Percentiles rank a stretch among this genome's conserved stretches.
Evolutionary conservation across 1,140 invertebrate genomes (phyloP).

Genomic region (Pteromalus puparum): DNA sequence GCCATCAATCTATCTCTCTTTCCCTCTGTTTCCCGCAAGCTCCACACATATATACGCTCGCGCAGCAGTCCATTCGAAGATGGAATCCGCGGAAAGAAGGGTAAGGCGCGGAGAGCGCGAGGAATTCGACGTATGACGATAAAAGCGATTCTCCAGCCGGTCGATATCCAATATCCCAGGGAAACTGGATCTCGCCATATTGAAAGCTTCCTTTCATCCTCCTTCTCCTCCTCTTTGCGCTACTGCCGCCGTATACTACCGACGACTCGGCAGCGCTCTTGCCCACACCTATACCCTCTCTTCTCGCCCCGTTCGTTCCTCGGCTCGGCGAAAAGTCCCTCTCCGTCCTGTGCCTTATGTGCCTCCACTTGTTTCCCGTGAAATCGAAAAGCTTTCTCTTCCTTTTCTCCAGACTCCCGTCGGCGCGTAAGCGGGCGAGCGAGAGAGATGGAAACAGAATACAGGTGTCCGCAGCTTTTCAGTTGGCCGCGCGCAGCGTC

Average conservation of each 20-base stretch:
- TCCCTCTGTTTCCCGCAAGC: not conserved
- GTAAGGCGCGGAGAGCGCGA: not conserved
- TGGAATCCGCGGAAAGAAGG: constrained; percentile 29
- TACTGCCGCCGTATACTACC: not conserved
- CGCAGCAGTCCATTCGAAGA: constrained; percentile 8
- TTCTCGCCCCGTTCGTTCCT: too few relatives aligned
- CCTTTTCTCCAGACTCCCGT: not conserved
- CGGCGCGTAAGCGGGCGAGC: not conserved
- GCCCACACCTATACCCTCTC: not conserved
- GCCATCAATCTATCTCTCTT: constrained; percentile 5
- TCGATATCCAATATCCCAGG: constrained; percentile 48
- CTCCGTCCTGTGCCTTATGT: constrained; percentile 1
- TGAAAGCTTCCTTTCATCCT: constrained; percentile 44
- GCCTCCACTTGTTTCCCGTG: constrained; percentile 30
- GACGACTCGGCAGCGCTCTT: not conserved
- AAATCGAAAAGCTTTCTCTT: constrained; percentile 40
- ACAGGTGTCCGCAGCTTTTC: constrained; percentile 23
- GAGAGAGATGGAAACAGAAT: not conserved
- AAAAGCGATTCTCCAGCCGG: constrained; percentile 40
- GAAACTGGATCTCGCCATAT: constrained; percentile 47
- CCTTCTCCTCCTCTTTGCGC: not conserved
- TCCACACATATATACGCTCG: too few relatives aligned
- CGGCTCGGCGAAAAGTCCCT: not conserved
- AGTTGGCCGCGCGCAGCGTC: constrained; percentile 18
- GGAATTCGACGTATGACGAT: constrained; percentile 37